phyloP scores from a whole-genome alignment of 2,797 vertebrate species.

The Microctenopoma lineatum region DNA sequence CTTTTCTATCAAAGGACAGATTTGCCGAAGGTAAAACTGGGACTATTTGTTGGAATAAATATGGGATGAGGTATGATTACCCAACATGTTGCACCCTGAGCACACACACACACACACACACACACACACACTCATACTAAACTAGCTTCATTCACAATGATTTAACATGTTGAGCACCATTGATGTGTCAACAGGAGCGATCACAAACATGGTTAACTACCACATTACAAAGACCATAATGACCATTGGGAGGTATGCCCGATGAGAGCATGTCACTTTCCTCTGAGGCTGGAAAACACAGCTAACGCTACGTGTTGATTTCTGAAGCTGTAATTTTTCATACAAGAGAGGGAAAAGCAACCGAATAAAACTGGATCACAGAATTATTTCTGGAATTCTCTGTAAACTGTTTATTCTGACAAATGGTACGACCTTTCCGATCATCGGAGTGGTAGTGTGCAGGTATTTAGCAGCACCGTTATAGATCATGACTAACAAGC shows the following conservation, averaged over 20 bases:
- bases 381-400: slow-evolving; percentile 14
- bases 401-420: slow-evolving; percentile 55
- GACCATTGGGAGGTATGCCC: slow-evolving; percentile 52
- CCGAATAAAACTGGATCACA: background rate
- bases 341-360: background rate
- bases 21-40: slow-evolving; percentile 7
- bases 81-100: slow-evolving; percentile 26
- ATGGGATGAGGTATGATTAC: slow-evolving; percentile 35
- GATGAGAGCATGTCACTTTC: slow-evolving; percentile 56
- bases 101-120: slow-evolving; percentile 5
- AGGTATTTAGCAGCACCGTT: slow-evolving; percentile 64
- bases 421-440: slow-evolving; percentile 34
- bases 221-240: slow-evolving; percentile 73
- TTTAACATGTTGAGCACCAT: slow-evolving; percentile 63
- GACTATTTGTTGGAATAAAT: slow-evolving; percentile 18
- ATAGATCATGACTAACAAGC: slow-evolving; percentile 69
- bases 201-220: slow-evolving; percentile 72
- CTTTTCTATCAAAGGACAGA: background rate
- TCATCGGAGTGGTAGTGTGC: slow-evolving; percentile 14
- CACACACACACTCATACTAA: background rate
- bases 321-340: background rate
- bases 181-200: slow-evolving; percentile 70
- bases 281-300: slow-evolving; percentile 54
- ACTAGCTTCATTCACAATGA: slow-evolving; percentile 63
- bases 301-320: background rate